These are phyloP conservation scores for Heliconius ethilla DNA, from an alignment of 2,888 invertebrate genomes.

Conservation along the genomic window DNA sequence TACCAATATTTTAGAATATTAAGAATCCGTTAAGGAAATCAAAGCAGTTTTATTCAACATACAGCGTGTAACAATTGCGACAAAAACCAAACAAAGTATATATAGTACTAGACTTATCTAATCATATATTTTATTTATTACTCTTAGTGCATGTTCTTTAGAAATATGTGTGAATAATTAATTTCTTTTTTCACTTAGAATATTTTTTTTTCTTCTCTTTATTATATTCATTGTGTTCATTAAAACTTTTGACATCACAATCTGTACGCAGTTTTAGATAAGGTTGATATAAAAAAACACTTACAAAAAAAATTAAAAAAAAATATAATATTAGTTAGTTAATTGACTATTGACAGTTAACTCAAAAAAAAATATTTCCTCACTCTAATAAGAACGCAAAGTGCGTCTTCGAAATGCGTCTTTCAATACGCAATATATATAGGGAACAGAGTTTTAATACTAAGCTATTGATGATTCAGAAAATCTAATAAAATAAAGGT, in stretches of 20 bases:
- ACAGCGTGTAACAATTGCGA: constrained; percentile 1
- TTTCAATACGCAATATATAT: no score
- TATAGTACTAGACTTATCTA: constrained; percentile 47
- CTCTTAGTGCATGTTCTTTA: constrained; percentile 70
- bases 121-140: constrained; percentile 50
- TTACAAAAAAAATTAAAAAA: constrained; percentile 19
- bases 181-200: constrained; percentile 57
- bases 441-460: no score
- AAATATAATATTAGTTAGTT: background rate
- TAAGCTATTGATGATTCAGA: background rate
- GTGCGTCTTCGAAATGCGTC: no score
- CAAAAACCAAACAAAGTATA: constrained; percentile 36
- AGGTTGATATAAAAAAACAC: background rate
- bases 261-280: constrained; percentile 69
- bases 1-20: background rate
- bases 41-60: constrained; percentile 14
- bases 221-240: constrained; percentile 57
- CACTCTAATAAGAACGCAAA: no score
- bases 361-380: background rate
- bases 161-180: constrained; percentile 69
- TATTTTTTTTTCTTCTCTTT: constrained; percentile 56
- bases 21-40: background rate
- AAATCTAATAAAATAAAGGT: background rate
- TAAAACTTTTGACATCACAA: constrained; percentile 75
- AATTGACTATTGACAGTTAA: background rate